Conservation (phyloP, 2,888 invertebrate species). For the Rutpela maculata region DNA sequence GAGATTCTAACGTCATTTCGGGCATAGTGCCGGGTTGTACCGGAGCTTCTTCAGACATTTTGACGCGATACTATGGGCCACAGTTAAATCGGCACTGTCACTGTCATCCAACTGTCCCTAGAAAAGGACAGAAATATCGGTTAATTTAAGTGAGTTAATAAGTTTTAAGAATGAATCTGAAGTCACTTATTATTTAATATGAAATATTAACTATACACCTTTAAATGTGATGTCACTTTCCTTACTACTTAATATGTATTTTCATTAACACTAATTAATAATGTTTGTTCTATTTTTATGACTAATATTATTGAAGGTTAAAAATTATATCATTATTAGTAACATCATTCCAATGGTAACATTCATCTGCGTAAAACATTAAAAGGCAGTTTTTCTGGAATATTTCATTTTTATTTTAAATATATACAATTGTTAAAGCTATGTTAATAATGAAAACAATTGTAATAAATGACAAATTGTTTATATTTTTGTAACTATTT, state of each 20-base stretch:
- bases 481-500: too few species aligned
- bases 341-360: too few species aligned
- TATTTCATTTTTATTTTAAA: too few species aligned
- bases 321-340: too few species aligned
- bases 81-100: constrained; percentile 54
- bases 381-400: too few species aligned
- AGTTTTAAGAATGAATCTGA: background rate
- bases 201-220: background rate
- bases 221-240: background rate
- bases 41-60: constrained; percentile 68
- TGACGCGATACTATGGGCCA: constrained; percentile 51
- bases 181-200: background rate
- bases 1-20: constrained; percentile 50
- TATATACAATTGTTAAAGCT: too few species aligned
- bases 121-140: constrained; percentile 53
- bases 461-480: too few species aligned
- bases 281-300: too few species aligned
- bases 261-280: too few species aligned
- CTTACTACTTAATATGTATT: background rate
- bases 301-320: too few species aligned
- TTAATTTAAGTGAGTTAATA: constrained; percentile 32
- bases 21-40: constrained; percentile 55
- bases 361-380: too few species aligned
- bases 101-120: constrained; percentile 58
- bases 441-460: too few species aligned